Percentiles rank a stretch among this genome's conserved stretches.
These are phyloP conservation scores for Dromaius novaehollandiae DNA, from an alignment of 2,113 vertebrate genomes.

Conservation along the genomic window DNA sequence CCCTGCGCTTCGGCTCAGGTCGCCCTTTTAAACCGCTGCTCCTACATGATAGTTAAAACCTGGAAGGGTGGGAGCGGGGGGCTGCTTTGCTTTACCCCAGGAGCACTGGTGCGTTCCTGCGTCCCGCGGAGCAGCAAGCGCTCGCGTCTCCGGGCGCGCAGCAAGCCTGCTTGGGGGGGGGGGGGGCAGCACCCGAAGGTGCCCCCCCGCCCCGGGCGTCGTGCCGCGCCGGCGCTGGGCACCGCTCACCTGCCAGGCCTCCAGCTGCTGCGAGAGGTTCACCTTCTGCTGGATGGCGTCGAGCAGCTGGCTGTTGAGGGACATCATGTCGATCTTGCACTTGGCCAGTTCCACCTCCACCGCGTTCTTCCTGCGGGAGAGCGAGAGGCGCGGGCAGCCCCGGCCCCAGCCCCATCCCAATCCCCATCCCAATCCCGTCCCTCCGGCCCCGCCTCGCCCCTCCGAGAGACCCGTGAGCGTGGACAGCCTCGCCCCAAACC, in stretches of 20 bases:
- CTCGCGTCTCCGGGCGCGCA: background rate
- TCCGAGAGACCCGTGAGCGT: background rate
- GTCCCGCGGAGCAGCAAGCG: background rate
- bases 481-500: background rate
- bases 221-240: fast-evolving
- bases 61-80: background rate
- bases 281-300: conserved; percentile 99
- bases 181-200: background rate
- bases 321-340: conserved; percentile 98
- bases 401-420: no score
- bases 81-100: background rate
- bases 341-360: conserved; percentile 96
- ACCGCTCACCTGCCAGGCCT: conserved; percentile 97
- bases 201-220: background rate
- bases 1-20: no score
- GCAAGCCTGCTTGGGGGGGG: background rate
- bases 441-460: no score
- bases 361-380: conserved; percentile 87
- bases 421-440: no score
- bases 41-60: background rate
- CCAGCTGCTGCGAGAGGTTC: conserved; percentile 97
- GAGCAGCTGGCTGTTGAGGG: conserved; percentile 94
- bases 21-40: background rate
- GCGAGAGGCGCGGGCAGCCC: background rate
- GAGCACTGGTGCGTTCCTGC: background rate